Percentiles rank a stretch among this genome's conserved stretches.
These are phyloP conservation scores for Betta splendens DNA, from an alignment of 2,797 vertebrate species.

Conservation along the genomic window DNA sequence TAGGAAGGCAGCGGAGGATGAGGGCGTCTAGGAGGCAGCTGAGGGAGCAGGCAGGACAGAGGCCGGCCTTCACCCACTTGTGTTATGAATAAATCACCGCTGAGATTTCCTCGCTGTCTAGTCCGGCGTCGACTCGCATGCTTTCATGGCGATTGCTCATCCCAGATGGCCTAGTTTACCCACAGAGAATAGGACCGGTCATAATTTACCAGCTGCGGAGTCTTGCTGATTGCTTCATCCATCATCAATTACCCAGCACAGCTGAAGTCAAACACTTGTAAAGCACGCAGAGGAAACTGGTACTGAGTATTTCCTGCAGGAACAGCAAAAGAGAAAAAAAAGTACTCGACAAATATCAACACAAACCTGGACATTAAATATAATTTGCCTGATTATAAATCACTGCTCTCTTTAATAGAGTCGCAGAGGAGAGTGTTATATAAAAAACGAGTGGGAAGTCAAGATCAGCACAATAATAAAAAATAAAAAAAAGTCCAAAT, in stretches of 20 bases:
- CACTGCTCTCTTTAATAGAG: slow-evolving; percentile 38
- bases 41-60: slow-evolving; percentile 41
- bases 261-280: slow-evolving; percentile 36
- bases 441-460: slow-evolving; percentile 70
- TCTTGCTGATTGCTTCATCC: slow-evolving; percentile 66
- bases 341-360: not conserved
- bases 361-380: slow-evolving; percentile 32
- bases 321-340: slow-evolving; percentile 22
- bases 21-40: slow-evolving; percentile 49
- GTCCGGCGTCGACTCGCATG: slow-evolving; percentile 49
- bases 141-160: slow-evolving; percentile 58
- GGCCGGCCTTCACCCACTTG: slow-evolving; percentile 63
- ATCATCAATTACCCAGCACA: slow-evolving; percentile 57
- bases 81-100: slow-evolving; percentile 78
- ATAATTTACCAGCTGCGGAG: slow-evolving; percentile 65
- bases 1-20: slow-evolving; percentile 46
- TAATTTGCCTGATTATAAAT: slow-evolving; percentile 38
- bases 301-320: slow-evolving; percentile 19
- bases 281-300: slow-evolving; percentile 12
- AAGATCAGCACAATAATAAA: slow-evolving; percentile 39
- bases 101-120: slow-evolving; percentile 61
- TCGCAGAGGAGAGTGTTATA: slow-evolving; percentile 62
- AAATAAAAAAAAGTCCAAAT: slow-evolving; percentile 57
- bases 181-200: slow-evolving; percentile 59
- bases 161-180: slow-evolving; percentile 69